These are phyloP conservation scores for Megalopta genalis DNA, from an alignment of 1,140 invertebrate genomes.

Conservation along the genomic window DNA sequence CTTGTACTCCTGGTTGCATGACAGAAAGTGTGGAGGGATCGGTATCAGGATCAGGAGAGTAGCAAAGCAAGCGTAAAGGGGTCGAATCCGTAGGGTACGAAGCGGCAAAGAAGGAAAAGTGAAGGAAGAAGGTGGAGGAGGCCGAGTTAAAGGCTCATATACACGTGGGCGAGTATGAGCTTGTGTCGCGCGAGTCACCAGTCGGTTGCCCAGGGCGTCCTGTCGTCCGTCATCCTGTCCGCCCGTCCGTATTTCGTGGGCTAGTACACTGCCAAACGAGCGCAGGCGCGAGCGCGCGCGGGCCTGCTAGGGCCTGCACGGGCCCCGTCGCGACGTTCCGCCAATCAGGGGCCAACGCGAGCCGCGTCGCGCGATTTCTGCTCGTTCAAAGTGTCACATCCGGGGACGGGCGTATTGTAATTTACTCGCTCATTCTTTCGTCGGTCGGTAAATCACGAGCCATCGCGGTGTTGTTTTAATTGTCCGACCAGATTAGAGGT, in stretches of 20 bases:
- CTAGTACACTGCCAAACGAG: slow-evolving; percentile 36
- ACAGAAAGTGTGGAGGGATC: neutral
- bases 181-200: slow-evolving; percentile 76
- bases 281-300: slow-evolving; percentile 10
- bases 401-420: slow-evolving; percentile 42
- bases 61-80: neutral
- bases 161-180: slow-evolving; percentile 73
- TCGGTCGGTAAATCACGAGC: slow-evolving; percentile 12
- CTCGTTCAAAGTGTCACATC: slow-evolving; percentile 47
- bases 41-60: neutral
- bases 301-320: slow-evolving; percentile 9
- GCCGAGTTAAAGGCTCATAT: slow-evolving; percentile 44
- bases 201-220: slow-evolving; percentile 73
- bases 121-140: slow-evolving; percentile 55
- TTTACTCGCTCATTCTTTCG: slow-evolving; percentile 37
- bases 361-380: slow-evolving; percentile 40
- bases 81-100: slow-evolving; percentile 24
- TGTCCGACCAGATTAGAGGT: slow-evolving; percentile 1
- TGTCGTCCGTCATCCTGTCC: slow-evolving; percentile 77
- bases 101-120: slow-evolving; percentile 41
- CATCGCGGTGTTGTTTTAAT: slow-evolving; percentile 15
- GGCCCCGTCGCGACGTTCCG: slow-evolving; percentile 28
- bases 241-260: slow-evolving; percentile 73
- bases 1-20: too few relatives aligned
- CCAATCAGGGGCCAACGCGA: slow-evolving; percentile 44